Conservation (phyloP, 2,797 vertebrate genomes). For the Amblyraja radiata region DNA sequence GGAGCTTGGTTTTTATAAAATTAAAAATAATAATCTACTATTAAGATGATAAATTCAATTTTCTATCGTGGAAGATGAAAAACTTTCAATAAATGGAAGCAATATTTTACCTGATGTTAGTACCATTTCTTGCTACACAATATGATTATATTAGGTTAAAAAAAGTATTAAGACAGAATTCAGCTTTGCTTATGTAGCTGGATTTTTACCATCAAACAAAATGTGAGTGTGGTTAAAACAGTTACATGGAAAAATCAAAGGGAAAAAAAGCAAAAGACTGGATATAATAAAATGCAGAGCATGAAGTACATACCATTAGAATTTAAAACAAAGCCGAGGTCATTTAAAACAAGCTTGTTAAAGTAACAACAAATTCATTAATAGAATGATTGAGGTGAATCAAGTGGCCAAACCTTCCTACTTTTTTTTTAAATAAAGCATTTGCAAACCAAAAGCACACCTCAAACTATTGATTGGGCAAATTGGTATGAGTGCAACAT, state of each 20-base stretch:
- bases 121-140: background rate
- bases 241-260: background rate
- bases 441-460: constrained; percentile 23
- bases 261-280: background rate
- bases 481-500: constrained; percentile 40
- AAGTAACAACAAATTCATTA: constrained; percentile 6
- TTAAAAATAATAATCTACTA: background rate
- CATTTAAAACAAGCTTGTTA: background rate
- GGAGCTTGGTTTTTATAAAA: background rate
- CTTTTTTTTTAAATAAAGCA: background rate
- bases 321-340: background rate
- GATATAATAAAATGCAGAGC: background rate
- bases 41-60: background rate
- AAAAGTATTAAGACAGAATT: background rate
- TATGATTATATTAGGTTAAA: background rate
- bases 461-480: constrained; percentile 4
- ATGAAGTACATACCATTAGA: background rate
- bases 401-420: background rate
- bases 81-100: background rate
- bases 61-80: background rate
- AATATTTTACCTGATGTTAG: background rate
- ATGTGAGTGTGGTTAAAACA: background rate
- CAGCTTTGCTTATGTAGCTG: background rate
- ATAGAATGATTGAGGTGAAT: background rate
- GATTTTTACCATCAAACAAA: background rate